phyloP scores from a whole-genome alignment of 2,888 invertebrate species.

The Ectobius pallidus region DNA sequence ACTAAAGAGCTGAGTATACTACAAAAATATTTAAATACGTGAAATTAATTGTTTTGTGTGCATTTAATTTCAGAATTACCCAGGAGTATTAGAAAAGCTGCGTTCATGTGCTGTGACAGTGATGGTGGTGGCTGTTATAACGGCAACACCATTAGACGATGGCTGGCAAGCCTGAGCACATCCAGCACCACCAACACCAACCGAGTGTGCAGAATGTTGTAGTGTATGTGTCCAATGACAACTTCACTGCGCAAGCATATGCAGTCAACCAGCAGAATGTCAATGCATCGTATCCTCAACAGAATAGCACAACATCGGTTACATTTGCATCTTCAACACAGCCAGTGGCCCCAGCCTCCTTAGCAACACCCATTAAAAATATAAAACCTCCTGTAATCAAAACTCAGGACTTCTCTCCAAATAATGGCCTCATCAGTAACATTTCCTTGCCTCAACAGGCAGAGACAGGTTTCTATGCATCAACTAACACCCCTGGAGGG shows the following conservation, averaged over 20 bases:
- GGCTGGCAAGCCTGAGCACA: conserved; percentile 77
- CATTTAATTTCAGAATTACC: conserved; percentile 51
- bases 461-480: conserved; percentile 38
- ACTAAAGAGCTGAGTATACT: too few relatives aligned
- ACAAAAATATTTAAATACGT: too few relatives aligned
- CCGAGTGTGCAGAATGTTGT: conserved; percentile 60
- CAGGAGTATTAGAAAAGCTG: conserved; percentile 53
- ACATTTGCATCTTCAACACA: conserved; percentile 34
- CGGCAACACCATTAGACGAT: conserved; percentile 61
- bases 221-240: conserved; percentile 64
- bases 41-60: too few relatives aligned
- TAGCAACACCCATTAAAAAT: conserved; percentile 35
- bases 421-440: conserved; percentile 36
- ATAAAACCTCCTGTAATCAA: conserved; percentile 34
- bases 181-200: conserved; percentile 47
- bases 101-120: conserved; percentile 63
- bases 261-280: conserved; percentile 59
- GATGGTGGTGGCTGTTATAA: conserved; percentile 66
- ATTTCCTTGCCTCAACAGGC: conserved; percentile 37
- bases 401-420: conserved; percentile 37
- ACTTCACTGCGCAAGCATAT: conserved; percentile 57
- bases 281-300: conserved; percentile 41
- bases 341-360: conserved; percentile 39
- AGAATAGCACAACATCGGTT: conserved; percentile 33
- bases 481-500: conserved; percentile 26